These are phyloP conservation scores for Oncorhynchus tshawytscha DNA, from an alignment of 2,113 vertebrate species.

Conservation along the genomic window DNA sequence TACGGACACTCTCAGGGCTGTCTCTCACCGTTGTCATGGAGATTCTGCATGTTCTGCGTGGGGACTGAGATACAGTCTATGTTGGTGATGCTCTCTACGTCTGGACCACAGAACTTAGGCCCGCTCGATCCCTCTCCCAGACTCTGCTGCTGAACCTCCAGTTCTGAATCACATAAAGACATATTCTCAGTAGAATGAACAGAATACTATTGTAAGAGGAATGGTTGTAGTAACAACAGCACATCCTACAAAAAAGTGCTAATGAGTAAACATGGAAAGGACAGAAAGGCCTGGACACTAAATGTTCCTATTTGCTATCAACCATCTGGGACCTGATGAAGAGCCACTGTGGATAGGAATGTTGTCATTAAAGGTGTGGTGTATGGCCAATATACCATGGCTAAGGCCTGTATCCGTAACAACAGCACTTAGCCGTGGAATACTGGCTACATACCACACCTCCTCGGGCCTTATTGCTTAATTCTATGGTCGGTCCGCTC, in stretches of 20 bases:
- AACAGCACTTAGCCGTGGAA: no score
- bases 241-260: no score
- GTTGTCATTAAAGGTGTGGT: no score
- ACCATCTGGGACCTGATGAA: no score
- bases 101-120: slow-evolving; percentile 57
- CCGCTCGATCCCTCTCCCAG: slow-evolving; percentile 50
- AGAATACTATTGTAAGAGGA: background rate
- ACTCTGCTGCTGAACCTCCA: slow-evolving; percentile 75
- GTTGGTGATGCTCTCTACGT: slow-evolving; percentile 17
- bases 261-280: no score
- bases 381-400: no score
- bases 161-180: slow-evolving; percentile 60
- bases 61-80: slow-evolving; percentile 79
- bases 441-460: no score
- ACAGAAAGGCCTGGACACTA: no score
- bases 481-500: background rate
- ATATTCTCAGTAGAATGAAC: background rate
- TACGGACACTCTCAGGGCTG: background rate
- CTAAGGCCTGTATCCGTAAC: no score
- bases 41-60: slow-evolving; percentile 68
- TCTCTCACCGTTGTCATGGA: slow-evolving; percentile 73
- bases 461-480: no score
- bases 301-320: no score
- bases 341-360: no score
- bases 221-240: background rate